Conservation (phyloP, 2,113 vertebrate species). For the Bubo blakistoni region DNA sequence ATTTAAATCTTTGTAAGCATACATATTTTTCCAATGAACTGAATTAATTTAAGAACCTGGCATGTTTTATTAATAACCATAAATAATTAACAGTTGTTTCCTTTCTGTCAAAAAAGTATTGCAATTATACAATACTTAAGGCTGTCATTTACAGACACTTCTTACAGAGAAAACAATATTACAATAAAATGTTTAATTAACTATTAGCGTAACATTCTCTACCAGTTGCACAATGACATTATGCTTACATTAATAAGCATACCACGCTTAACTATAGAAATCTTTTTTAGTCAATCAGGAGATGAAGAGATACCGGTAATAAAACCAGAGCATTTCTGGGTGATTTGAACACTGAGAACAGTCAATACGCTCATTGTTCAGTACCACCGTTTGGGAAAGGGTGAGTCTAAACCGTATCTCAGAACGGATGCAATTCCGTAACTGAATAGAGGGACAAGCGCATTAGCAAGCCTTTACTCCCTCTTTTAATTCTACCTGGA, state of each 20-base stretch:
- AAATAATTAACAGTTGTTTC: constrained; percentile 29
- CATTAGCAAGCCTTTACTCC: not conserved
- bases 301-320: not conserved
- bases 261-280: not conserved
- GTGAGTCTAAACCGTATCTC: not conserved
- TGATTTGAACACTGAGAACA: not conserved
- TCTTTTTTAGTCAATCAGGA: not conserved
- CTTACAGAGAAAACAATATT: not conserved
- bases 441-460: not conserved
- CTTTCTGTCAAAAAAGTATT: not conserved
- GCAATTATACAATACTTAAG: not conserved
- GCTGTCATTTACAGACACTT: not conserved
- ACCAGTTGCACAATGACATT: not conserved
- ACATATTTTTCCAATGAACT: not conserved
- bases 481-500: not conserved
- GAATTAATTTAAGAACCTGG: not conserved
- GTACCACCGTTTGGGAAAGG: not conserved
- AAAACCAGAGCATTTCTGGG: not conserved
- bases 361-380: not conserved
- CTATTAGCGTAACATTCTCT: not conserved
- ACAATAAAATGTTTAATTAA: not conserved
- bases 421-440: not conserved
- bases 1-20: not conserved
- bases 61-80: not conserved
- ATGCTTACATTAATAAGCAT: not conserved